phyloP scores from a whole-genome alignment of 2,113 vertebrate genomes.

The Desmodus rotundus region DNA sequence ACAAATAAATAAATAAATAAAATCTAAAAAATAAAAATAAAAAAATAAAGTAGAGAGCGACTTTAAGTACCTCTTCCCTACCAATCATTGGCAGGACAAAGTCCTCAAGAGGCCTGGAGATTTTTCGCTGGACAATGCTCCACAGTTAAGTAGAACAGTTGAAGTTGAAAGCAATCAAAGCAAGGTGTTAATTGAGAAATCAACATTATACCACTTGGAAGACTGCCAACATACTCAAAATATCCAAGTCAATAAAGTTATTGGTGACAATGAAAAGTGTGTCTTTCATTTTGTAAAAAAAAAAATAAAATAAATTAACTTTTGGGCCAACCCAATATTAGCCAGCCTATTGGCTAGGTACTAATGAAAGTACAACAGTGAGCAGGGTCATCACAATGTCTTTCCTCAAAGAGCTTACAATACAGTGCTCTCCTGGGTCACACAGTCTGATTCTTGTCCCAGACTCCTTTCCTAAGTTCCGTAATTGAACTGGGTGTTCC shows the following conservation, averaged over 20 bases:
- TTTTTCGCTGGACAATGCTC: no score
- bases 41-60: background rate
- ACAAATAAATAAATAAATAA: background rate
- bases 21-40: background rate
- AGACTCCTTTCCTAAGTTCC: background rate
- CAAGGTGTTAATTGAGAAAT: no score
- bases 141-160: no score
- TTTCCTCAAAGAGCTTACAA: conserved; percentile 19
- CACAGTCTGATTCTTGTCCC: background rate
- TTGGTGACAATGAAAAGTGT: no score
- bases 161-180: no score
- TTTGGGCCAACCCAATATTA: background rate
- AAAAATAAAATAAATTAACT: no score
- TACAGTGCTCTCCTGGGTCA: background rate
- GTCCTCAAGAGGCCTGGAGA: background rate
- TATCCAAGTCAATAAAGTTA: no score
- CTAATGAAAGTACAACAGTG: background rate
- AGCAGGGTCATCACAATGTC: background rate
- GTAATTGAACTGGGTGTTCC: background rate
- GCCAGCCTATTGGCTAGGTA: background rate
- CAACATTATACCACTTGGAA: no score
- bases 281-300: no score
- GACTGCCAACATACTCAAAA: no score
- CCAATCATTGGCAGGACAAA: background rate
- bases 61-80: background rate